Evolutionary conservation across 2,113 vertebrate genomes (phyloP).

Genomic region (Abramis brama): DNA sequence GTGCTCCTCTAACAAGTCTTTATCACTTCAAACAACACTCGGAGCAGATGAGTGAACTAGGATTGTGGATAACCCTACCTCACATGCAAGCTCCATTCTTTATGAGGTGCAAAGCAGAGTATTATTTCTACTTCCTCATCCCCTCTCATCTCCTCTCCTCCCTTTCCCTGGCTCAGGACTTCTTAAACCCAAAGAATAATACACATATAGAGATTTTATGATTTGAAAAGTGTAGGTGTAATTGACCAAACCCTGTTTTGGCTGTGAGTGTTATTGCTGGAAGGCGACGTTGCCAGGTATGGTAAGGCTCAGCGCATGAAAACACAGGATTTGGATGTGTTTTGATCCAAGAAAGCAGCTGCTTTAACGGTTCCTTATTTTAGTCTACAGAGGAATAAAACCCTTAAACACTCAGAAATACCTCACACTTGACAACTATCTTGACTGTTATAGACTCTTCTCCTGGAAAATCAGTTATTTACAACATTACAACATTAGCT

Average conservation of each 20-base stretch:
- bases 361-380: slow-evolving; percentile 41
- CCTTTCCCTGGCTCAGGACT: slow-evolving; percentile 49
- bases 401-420: slow-evolving; percentile 12
- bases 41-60: slow-evolving; percentile 41
- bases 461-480: slow-evolving; percentile 30
- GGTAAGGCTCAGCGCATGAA: slow-evolving; percentile 31
- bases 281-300: slow-evolving; percentile 56
- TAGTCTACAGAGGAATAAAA: slow-evolving; percentile 35
- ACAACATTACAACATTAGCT: background rate
- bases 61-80: slow-evolving; percentile 58
- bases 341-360: slow-evolving; percentile 22
- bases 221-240: slow-evolving; percentile 68
- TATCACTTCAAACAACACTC: slow-evolving; percentile 51
- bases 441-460: slow-evolving; percentile 43
- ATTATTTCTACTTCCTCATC: slow-evolving; percentile 60
- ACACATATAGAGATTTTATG: slow-evolving; percentile 64
- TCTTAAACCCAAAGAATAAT: slow-evolving; percentile 63
- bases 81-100: slow-evolving; percentile 64
- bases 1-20: slow-evolving; percentile 9
- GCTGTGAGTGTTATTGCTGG: slow-evolving; percentile 41
- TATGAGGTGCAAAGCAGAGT: slow-evolving; percentile 73
- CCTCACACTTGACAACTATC: background rate
- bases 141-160: slow-evolving; percentile 50
- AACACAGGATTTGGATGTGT: slow-evolving; percentile 46
- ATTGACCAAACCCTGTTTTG: slow-evolving; percentile 63